Evolutionary conservation across 2,113 vertebrate genomes (phyloP).

Genomic region (Misgurnus anguillicaudatus): DNA sequence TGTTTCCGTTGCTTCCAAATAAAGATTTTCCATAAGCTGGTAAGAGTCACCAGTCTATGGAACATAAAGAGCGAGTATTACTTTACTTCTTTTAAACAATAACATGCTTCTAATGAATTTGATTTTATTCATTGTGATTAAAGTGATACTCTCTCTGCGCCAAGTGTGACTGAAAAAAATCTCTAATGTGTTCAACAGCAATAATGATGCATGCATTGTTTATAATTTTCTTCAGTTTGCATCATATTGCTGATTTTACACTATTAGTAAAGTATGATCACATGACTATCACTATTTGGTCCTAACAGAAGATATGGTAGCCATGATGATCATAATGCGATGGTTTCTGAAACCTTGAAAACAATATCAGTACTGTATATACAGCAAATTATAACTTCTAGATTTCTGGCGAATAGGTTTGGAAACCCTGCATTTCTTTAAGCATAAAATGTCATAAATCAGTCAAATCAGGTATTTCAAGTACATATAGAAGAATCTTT

Average conservation of each 20-base stretch:
- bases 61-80: slow-evolving; percentile 30
- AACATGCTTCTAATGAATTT: not conserved
- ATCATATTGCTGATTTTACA: slow-evolving; percentile 29
- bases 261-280: not conserved
- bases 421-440: not conserved
- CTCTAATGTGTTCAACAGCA: slow-evolving; percentile 13
- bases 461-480: slow-evolving; percentile 38
- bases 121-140: not conserved
- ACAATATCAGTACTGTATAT: not conserved
- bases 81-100: not conserved
- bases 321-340: not conserved
- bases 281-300: not conserved
- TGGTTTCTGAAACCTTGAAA: not conserved
- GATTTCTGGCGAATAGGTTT: not conserved
- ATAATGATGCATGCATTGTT: slow-evolving; percentile 12
- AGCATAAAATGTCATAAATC: slow-evolving; percentile 21
- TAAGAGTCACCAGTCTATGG: slow-evolving; percentile 71
- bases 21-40: slow-evolving; percentile 84
- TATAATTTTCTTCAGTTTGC: not conserved
- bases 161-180: not conserved
- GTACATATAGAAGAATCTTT: not conserved
- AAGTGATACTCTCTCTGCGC: slow-evolving; percentile 25
- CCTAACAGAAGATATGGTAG: not conserved
- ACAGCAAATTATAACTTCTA: not conserved
- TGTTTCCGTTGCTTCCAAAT: slow-evolving; percentile 74